Evolutionary conservation across 2,888 invertebrate genomes (phyloP), one percentile per base, ranked within the genome.

Genomic region (Hirtodrosophila cameraria): DNA sequence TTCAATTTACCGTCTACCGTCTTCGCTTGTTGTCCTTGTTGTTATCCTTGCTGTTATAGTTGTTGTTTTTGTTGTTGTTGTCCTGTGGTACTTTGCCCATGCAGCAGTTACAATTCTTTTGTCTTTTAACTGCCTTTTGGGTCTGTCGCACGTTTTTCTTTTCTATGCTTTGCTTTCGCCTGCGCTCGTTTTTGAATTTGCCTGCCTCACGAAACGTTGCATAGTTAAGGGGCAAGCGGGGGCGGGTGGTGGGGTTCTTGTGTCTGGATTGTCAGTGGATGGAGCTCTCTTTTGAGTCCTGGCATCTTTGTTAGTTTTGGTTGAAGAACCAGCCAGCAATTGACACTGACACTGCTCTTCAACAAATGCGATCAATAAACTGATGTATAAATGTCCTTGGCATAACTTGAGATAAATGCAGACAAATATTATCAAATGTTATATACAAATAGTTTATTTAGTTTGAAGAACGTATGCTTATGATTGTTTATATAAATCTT

Each of bases 1-100:
- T 81, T 81, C 80, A 86, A 86, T 86, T 81, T 81, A 63, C 74
- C 67, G 81, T 79, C 84, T 80, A 67, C 58, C 46, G 53, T 38
- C 31, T 15, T 25, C 41, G 11, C 31, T 12, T 23, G 36, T 11
- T 31, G 20, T 31, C 23, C 13, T 49, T 39, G 25, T 16, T 33
- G 23, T 55, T 46, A 16, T 20, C 41, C 28, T 12, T 39, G 11
- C 25, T 35, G 16, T 39, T 33, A 4, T 53, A 27, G 23, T 15
- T 48, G 30, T n/a, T 43, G 13, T 20, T 33, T 3, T 35, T 55
- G 50, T 50, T 62, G 46, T 13, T 41, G 38, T 48, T 43, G 36
- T 16, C 39, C 50, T 50, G 54, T 57, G 46, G 60, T 52, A 20
- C 33, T 38, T 55, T 42, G 23, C 23, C 27, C 55, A 25, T 66